Base-by-base conservation (phyloP, 1,140 invertebrate species). In the Mesaphorura yosii region DNA sequence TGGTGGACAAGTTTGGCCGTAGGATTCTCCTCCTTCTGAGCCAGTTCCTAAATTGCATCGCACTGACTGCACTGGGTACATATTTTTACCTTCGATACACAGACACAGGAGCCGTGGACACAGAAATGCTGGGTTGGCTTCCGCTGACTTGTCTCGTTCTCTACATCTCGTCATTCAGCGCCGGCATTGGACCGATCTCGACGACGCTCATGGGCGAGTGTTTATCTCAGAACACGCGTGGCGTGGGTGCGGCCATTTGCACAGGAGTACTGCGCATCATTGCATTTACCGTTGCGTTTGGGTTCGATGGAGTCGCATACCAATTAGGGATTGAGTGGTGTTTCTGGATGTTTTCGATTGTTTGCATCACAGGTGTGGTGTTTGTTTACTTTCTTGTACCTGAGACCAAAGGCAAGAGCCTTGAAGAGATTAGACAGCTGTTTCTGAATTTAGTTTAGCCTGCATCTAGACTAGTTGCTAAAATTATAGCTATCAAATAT, bases 361-460 rank as follows among this genome's bases (percentile, higher is more conserved):
- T 17, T 7, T 6, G 6, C 20, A 6, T 22, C 15, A 7, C 20
- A n/a, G 40, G 40, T n/a, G 14, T 42, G 10, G 20, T 42, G 10
- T n/a, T 22, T 10, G 7, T 6, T 42, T 6, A 7, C 6, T 7
- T 42, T 7, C 20, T 14, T 14, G 20, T 42, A 42, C 40, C 40
- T 15, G 40, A 42, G 17, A 42, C 40, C 6, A 42, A 42, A 42
- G 40, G 40, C 10, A 42, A 42, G 17, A 42, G 6, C 20, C 20
- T 42, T 7, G 40, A 42, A 42, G 40, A 42, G 14, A 42, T 42
- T 34, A 34, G 31, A n/a, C n/a, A n/a, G n/a, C n/a, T n/a, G n/a
- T n/a, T n/a, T n/a, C n/a, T n/a, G n/a, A n/a, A n/a, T n/a, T n/a
- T n/a, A n/a, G n/a, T n/a, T n/a, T n/a, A n/a, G n/a, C n/a, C n/a